These are phyloP conservation scores for Eulemur macaco DNA, from an alignment of 2,113 vertebrate genomes.

Conservation along the genomic window DNA sequence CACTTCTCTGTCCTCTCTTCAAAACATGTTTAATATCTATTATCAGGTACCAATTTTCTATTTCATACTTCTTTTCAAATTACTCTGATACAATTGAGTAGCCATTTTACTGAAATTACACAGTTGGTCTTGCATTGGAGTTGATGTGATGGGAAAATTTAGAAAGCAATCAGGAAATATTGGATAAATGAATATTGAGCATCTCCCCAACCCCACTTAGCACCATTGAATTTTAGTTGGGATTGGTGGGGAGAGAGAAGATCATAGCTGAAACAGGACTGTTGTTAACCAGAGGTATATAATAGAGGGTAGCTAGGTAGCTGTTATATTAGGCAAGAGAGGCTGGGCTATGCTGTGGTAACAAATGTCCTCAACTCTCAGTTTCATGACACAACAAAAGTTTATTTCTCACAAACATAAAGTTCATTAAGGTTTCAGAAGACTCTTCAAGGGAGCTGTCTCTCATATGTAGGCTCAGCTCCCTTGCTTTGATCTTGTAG, in stretches of 20 bases:
- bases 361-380: neutral
- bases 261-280: neutral
- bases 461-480: neutral
- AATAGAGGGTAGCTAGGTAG: neutral
- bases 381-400: neutral
- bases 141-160: neutral
- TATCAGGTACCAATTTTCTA: neutral
- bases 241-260: accelerated
- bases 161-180: neutral
- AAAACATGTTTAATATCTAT: neutral
- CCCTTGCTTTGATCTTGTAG: neutral
- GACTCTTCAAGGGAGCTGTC: neutral
- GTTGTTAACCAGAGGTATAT: neutral
- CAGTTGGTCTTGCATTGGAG: neutral
- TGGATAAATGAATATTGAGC: neutral
- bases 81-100: neutral
- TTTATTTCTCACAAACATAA: neutral
- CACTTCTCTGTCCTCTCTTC: neutral
- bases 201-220: neutral
- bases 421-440: neutral
- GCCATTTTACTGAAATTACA: neutral
- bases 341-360: neutral
- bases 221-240: neutral
- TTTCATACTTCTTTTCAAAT: neutral
- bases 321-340: no score